A percentile compares a stretch with the other conserved stretches of the same genome.
Evolutionary conservation across 2,888 invertebrate genomes (phyloP).

Genomic region (Orgyia antiqua): DNA sequence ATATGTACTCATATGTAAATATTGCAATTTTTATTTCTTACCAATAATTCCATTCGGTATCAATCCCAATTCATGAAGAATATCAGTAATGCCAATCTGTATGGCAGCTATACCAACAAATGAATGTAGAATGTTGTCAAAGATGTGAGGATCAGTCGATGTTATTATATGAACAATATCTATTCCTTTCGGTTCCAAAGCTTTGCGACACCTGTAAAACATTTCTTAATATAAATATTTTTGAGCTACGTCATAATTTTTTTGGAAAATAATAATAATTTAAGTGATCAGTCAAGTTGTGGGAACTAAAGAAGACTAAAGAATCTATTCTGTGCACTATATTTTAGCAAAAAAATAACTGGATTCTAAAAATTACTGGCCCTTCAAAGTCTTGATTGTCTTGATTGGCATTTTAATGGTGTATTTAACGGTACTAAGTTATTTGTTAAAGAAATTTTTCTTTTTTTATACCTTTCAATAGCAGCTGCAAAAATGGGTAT

Average conservation of each 20-base stretch:
- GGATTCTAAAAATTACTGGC: no score
- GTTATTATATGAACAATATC: conserved; percentile 83
- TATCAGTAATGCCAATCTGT: conserved; percentile 74
- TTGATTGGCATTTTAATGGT: no score
- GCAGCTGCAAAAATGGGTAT: conserved; percentile 78
- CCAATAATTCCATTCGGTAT: conserved; percentile 81
- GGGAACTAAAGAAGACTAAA: no score
- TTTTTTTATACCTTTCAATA: conserved; percentile 52
- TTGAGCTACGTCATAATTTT: no score
- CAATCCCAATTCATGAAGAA: conserved; percentile 70
- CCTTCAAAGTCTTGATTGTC: no score
- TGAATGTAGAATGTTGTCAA: conserved; percentile 74
- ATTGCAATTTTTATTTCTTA: no score
- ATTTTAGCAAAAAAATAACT: no score
- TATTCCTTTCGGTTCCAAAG: conserved; percentile 79
- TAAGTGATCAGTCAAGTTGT: no score
- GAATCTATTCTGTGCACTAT: no score
- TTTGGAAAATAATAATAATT: not conserved
- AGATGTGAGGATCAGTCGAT: conserved; percentile 74
- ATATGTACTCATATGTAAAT: no score
- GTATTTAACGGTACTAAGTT: no score
- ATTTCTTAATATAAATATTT: no score
- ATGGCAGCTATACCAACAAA: conserved; percentile 69
- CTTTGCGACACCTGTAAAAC: conserved; percentile 64
- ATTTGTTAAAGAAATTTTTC: not conserved